phyloP scores from a whole-genome alignment of 37 sponge, comb jelly and placozoan genomes.

The Halisarca cf. caerulea region DNA sequence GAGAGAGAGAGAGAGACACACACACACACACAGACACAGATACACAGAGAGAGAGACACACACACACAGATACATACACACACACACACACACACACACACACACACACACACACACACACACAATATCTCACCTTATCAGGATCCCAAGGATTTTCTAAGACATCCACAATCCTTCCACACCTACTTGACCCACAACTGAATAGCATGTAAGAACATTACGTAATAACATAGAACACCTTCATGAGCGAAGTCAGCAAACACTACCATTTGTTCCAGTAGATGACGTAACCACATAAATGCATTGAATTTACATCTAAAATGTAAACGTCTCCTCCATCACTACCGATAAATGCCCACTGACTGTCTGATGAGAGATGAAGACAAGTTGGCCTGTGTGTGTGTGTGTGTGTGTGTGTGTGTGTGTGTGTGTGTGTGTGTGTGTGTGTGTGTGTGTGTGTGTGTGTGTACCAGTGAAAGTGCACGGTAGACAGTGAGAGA shows the following conservation, averaged over 20 bases:
- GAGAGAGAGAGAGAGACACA: slow-evolving; percentile 20
- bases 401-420: no score
- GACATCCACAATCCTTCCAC: not conserved
- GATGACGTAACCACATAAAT: slow-evolving; percentile 60
- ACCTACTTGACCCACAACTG: not conserved
- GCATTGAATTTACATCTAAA: slow-evolving; percentile 45
- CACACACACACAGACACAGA: not conserved
- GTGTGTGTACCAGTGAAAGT: no score
- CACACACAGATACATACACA: not conserved
- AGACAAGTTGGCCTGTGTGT: slow-evolving; percentile 47
- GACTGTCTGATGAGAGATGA: slow-evolving; percentile 15
- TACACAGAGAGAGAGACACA: not conserved
- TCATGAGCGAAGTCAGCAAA: not conserved
- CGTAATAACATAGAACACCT: not conserved
- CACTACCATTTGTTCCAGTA: slow-evolving; percentile 74
- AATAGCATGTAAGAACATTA: no score
- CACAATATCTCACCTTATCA: not conserved
- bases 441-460: no score
- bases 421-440: no score
- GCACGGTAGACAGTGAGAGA: no score
- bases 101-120: not conserved
- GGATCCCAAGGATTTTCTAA: not conserved
- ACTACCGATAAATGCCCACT: slow-evolving; percentile 76
- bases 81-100: not conserved
- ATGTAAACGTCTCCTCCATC: slow-evolving; percentile 70